Evolutionary conservation across 2,113 vertebrate genomes (phyloP).

Genomic region (Centropristis striata): DNA sequence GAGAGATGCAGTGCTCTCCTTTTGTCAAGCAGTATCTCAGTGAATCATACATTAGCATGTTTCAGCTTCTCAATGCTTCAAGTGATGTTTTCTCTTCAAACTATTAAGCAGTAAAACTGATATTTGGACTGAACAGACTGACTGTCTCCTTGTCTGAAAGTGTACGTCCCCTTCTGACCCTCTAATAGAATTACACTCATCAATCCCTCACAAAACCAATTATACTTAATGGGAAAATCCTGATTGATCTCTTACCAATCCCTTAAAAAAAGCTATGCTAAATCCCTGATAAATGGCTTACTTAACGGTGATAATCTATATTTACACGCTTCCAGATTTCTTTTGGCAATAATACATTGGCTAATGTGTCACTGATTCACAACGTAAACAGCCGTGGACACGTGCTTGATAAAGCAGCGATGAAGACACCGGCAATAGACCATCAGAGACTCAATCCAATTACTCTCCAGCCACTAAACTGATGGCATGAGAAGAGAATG

Average conservation of each 20-base stretch:
- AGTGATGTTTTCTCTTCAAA: background rate
- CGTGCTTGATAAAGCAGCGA: slow-evolving; percentile 24
- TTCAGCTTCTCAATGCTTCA: background rate
- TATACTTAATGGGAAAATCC: slow-evolving; percentile 47
- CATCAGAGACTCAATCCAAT: slow-evolving; percentile 35
- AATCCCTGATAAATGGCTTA: slow-evolving; percentile 44
- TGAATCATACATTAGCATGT: slow-evolving; percentile 38
- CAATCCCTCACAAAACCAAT: slow-evolving; percentile 65
- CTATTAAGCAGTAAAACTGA: background rate
- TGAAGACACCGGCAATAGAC: slow-evolving; percentile 7
- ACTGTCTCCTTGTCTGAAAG: slow-evolving; percentile 20
- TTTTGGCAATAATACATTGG: background rate
- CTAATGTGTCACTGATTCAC: background rate
- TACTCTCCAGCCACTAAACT: slow-evolving; percentile 30
- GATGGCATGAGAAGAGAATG: slow-evolving; percentile 32
- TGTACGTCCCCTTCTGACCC: slow-evolving; percentile 21
- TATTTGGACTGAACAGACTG: background rate
- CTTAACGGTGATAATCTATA: slow-evolving; percentile 25
- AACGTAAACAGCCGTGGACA: background rate
- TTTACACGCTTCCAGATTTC: slow-evolving; percentile 16
- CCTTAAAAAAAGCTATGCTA: slow-evolving; percentile 30
- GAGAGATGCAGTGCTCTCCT: slow-evolving; percentile 78
- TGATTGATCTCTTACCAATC: slow-evolving; percentile 58
- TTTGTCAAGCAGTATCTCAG: slow-evolving; percentile 74
- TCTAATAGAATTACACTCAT: slow-evolving; percentile 44